Percentiles rank a stretch among this genome's conserved stretches.
These are phyloP conservation scores for Siniperca chuatsi DNA, from an alignment of 2,113 vertebrate species.

Conservation along the genomic window DNA sequence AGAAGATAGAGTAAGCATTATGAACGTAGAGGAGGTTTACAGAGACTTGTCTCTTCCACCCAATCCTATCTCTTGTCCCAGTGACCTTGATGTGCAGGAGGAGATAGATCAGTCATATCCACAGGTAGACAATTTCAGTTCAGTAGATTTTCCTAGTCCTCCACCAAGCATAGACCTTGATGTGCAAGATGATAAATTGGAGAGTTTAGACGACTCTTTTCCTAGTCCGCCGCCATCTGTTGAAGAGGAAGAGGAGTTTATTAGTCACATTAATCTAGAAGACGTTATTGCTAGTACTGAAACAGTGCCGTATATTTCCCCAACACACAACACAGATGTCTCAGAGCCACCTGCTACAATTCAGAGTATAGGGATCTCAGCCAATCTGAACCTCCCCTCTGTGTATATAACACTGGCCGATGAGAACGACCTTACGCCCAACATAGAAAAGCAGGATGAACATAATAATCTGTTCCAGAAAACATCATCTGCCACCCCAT, in stretches of 20 bases:
- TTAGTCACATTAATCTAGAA: constrained; percentile 72
- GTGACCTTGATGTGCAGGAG: constrained; percentile 55
- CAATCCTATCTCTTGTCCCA: constrained; percentile 50
- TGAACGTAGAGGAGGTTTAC: constrained; percentile 47
- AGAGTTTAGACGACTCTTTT: constrained; percentile 82
- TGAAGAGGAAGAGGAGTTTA: constrained; percentile 73
- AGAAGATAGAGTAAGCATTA: constrained; percentile 42
- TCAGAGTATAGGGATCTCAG: constrained; percentile 79
- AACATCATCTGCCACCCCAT: constrained; percentile 43
- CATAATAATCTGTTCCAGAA: constrained; percentile 59
- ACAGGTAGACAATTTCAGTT: constrained; percentile 79
- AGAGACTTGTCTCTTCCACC: constrained; percentile 39
- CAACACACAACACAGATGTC: constrained; percentile 45
- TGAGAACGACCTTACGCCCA: constrained; percentile 52
- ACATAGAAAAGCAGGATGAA: constrained; percentile 59
- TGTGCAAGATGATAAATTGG: constrained; percentile 80
- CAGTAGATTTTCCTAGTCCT: constrained; percentile 82
- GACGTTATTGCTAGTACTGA: constrained; percentile 68
- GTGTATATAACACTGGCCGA: constrained; percentile 67
- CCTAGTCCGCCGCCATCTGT: constrained; percentile 80
- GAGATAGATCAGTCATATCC: constrained; percentile 55
- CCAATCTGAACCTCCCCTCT: constrained; percentile 71
- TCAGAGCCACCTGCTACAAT: constrained; percentile 60
- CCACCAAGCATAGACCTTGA: constrained; percentile 81
- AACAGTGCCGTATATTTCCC: constrained; percentile 54